Conservation (phyloP, 1,140 invertebrate species). For the Ruditapes philippinarum region DNA sequence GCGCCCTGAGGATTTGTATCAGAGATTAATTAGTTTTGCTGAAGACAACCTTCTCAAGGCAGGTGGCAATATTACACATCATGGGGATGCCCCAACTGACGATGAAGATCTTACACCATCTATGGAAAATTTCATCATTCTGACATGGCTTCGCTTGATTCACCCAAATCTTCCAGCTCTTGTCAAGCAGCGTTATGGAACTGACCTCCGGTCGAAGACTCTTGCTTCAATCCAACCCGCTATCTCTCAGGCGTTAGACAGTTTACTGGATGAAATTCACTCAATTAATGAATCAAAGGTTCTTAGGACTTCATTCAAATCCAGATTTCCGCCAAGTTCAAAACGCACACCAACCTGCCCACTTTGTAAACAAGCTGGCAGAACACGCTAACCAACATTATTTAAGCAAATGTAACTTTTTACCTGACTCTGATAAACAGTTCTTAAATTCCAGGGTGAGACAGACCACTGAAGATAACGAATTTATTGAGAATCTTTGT, state of each 20-base stretch:
- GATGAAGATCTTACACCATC: constrained; percentile 69
- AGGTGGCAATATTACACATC: constrained; percentile 54
- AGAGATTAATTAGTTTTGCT: constrained; percentile 60
- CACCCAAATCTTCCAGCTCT: constrained; percentile 29
- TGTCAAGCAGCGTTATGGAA: constrained; percentile 66
- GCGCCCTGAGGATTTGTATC: constrained; percentile 70
- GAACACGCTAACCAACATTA: constrained; percentile 32
- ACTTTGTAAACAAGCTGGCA: constrained; percentile 57
- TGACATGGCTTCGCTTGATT: constrained; percentile 44
- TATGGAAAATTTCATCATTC: constrained; percentile 66
- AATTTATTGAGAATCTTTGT: neutral
- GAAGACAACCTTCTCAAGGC: constrained; percentile 68
- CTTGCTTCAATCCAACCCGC: constrained; percentile 75
- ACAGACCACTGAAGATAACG: neutral
- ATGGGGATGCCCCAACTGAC: constrained; percentile 24
- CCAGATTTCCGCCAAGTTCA: neutral
- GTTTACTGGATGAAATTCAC: constrained; percentile 66
- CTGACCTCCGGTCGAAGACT: constrained; percentile 66
- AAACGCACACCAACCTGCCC: constrained; percentile 4
- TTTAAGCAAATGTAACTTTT: constrained; percentile 63
- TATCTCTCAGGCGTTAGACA: constrained; percentile 66
- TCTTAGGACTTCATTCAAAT: neutral
- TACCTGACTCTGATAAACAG: constrained; percentile 47
- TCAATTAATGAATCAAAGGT: neutral
- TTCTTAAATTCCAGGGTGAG: neutral